phyloP scores from a whole-genome alignment of 2,113 vertebrate genomes.

The Passer domesticus region DNA sequence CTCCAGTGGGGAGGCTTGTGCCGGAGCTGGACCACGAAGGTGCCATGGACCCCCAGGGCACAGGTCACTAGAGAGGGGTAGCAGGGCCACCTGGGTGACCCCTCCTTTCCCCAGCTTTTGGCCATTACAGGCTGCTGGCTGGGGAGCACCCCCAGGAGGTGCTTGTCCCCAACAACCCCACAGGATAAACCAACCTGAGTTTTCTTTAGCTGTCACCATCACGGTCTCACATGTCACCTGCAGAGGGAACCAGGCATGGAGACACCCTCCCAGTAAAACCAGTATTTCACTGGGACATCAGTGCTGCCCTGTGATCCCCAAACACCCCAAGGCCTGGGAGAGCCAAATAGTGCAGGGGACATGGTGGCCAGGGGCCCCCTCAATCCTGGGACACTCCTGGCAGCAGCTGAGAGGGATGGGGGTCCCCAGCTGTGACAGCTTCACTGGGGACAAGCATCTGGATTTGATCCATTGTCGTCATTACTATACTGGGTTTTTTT shows the following conservation, averaged over 20 bases:
- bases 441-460: neutral
- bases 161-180: fast-evolving
- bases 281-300: neutral
- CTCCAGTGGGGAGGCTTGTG: neutral
- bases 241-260: fast-evolving
- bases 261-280: neutral
- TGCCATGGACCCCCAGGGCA: neutral
- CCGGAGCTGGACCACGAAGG: conserved; percentile 69
- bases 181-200: neutral
- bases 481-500: neutral
- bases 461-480: neutral
- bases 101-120: neutral
- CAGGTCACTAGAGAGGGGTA: conserved; percentile 58
- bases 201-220: neutral
- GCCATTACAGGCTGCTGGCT: neutral
- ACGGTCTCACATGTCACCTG: conserved; percentile 55
- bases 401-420: neutral
- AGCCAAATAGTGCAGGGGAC: neutral
- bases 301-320: neutral
- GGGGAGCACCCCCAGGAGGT: neutral
- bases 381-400: no score
- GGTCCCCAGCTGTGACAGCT: neutral
- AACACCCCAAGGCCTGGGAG: neutral
- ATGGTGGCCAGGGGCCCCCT: fast-evolving
- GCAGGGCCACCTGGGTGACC: neutral